Evolutionary conservation across 2,888 invertebrate species (phyloP), one percentile per base, ranked within the genome.

Genomic region (Leptopilina syphax): DNA sequence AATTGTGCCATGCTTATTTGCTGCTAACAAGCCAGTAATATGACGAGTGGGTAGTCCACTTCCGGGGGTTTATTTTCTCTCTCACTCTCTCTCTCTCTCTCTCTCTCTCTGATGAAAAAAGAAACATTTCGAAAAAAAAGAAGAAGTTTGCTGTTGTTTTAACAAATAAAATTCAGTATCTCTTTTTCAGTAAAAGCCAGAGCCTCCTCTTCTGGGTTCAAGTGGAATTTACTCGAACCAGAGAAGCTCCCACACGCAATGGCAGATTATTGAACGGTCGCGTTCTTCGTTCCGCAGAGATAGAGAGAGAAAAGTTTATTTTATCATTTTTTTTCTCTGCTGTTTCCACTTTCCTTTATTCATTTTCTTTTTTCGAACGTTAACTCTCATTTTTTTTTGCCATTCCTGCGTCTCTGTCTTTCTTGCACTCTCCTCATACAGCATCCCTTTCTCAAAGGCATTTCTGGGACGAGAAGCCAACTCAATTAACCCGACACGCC

Each of bases 401-500:
- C 47, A 41, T 34, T 79, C 41, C 3, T 76, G 3, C 57, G n/a
- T 27, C 44, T n/a, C 67, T 68, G 12, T 60, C 41, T 50, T 41
- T 66, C 63, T 73, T 34, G 34, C 47, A 18, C 47, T 66, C 65
- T 41, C 67, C 27, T 54, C 47, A 44, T 79, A 70, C 83, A 80
- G 79, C 78, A 77, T 76, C 82, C 68, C 80, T 34, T 77, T 60
- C 80, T 70, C 81, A 73, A 73, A 57, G 57, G 57, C 54, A 73
- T 73, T 73, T 34, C 73, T 27, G 54, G 73, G 57, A 73, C 57
- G 34, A 73, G 73, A n/a, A 73, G 73, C 57, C 73, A 73, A 73
- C 73, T 73, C 73, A 73, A 73, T 73, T 73, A 73, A 81, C 81
- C 82, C 81, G 81, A 83, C 83, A 83, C 82, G 82, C 84, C 81